Conservation (phyloP, 2,888 invertebrate species). For the Drosophila ezoana region DNA sequence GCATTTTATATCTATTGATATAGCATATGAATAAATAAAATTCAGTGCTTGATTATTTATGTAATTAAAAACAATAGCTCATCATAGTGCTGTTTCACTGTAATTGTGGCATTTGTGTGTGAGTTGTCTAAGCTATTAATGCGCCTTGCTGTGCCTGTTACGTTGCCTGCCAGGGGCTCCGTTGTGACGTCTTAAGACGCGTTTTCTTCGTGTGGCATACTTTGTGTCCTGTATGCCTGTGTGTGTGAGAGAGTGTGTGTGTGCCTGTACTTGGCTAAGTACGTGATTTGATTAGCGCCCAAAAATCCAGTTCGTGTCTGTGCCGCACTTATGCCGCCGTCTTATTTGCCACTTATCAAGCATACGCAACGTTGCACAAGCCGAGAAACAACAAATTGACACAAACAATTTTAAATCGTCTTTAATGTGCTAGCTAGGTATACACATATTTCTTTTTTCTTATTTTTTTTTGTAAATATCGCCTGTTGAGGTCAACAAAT, state of each 20-base stretch:
- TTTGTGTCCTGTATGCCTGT: constrained; percentile 19
- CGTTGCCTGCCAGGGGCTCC: constrained; percentile 28
- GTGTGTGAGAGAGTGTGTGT: constrained; percentile 13
- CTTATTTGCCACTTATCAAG: constrained; percentile 56
- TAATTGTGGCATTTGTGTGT: constrained; percentile 24
- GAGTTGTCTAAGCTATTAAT: constrained; percentile 71
- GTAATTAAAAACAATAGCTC: background rate
- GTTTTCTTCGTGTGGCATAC: constrained; percentile 34
- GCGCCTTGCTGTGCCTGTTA: constrained; percentile 53
- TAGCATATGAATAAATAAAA: no score
- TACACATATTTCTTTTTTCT: background rate
- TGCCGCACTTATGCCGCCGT: constrained; percentile 39
- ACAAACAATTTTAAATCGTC: constrained; percentile 43
- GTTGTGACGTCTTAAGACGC: constrained; percentile 45
- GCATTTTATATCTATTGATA: no score
- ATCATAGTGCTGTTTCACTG: constrained; percentile 30
- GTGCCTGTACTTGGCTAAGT: constrained; percentile 74
- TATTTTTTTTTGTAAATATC: constrained; percentile 26
- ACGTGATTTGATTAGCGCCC: constrained; percentile 78
- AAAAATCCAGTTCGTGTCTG: constrained; percentile 62
- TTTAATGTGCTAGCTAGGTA: constrained; percentile 14
- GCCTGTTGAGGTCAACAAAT: constrained; percentile 79
- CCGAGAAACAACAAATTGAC: constrained; percentile 29
- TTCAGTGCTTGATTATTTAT: background rate
- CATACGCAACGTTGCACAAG: constrained; percentile 59